phyloP scores from a whole-genome alignment of 2,888 invertebrate genomes.

The Drymonia ruficornis region DNA sequence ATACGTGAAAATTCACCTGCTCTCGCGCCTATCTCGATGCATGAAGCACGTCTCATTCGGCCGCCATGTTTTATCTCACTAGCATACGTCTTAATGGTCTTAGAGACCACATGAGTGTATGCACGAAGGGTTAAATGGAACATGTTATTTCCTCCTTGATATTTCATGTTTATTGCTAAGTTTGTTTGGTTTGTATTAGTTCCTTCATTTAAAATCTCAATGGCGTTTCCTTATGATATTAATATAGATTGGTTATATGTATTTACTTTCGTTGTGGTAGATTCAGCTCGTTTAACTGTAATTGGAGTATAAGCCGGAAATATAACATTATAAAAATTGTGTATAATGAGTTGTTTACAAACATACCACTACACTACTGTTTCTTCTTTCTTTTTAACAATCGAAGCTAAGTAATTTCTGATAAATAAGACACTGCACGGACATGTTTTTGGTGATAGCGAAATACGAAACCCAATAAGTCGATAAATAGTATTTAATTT shows the following conservation, averaged over 20 bases:
- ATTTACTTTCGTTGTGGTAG: neutral
- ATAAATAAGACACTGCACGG: no score
- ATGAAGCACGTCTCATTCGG: slow-evolving; percentile 75
- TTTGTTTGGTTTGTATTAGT: neutral
- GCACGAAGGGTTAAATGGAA: slow-evolving; percentile 60
- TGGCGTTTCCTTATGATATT: slow-evolving; percentile 20
- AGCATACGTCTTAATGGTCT: slow-evolving; percentile 71
- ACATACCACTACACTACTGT: no score
- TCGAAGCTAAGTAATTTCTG: no score
- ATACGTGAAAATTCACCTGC: slow-evolving; percentile 72
- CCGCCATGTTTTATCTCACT: slow-evolving; percentile 64
- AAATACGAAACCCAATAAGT: no score
- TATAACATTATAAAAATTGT: neutral
- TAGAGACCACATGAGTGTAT: slow-evolving; percentile 67
- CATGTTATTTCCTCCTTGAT: slow-evolving; percentile 28
- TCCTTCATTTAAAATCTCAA: slow-evolving; percentile 16
- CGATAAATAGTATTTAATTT: no score
- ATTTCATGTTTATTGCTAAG: neutral
- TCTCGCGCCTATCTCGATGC: slow-evolving; percentile 70
- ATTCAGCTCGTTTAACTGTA: neutral
- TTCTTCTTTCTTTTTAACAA: no score
- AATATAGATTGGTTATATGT: neutral
- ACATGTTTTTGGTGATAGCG: no score
- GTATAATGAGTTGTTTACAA: neutral
- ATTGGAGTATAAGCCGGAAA: neutral